phyloP scores from a whole-genome alignment of 2,888 invertebrate species.

The Calliopum simillimum region DNA sequence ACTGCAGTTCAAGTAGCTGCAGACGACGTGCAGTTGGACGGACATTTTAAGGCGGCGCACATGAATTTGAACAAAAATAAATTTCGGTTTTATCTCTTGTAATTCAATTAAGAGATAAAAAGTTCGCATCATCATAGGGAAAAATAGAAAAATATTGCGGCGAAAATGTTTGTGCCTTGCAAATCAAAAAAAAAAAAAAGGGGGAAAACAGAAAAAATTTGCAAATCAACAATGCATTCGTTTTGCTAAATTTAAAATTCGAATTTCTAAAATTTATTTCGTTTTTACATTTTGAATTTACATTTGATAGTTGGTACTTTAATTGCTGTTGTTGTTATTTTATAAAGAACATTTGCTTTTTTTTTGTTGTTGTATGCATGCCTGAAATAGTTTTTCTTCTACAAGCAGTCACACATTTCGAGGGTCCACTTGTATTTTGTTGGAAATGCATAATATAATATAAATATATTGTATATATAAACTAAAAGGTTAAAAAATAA shows the following conservation, averaged over 20 bases:
- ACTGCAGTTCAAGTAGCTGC: no score
- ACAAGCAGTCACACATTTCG: no score
- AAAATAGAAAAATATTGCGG: neutral
- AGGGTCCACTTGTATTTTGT: no score
- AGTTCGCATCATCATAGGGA: slow-evolving; percentile 34
- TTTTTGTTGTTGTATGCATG: no score
- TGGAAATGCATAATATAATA: no score
- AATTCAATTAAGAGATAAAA: slow-evolving; percentile 48
- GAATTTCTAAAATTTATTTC: slow-evolving; percentile 4
- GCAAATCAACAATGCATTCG: neutral
- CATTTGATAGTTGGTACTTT: neutral
- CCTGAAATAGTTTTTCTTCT: slow-evolving; percentile 3
- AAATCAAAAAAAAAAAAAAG: neutral
- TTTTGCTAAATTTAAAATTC: slow-evolving; percentile 11
- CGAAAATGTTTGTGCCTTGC: no score
- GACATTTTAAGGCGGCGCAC: neutral
- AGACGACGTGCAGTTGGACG: no score
- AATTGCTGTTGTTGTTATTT: neutral
- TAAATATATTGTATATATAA: no score
- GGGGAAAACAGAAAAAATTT: neutral
- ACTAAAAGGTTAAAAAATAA: no score
- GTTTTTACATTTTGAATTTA: neutral
- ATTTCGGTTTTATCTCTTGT: slow-evolving; percentile 45
- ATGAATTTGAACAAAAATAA: slow-evolving; percentile 35
- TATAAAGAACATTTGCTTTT: no score